A percentile compares a stretch with the other conserved stretches of the same genome.
Conservation (phyloP, 2,888 invertebrate species). For the Drosophila meridiana region DNA sequence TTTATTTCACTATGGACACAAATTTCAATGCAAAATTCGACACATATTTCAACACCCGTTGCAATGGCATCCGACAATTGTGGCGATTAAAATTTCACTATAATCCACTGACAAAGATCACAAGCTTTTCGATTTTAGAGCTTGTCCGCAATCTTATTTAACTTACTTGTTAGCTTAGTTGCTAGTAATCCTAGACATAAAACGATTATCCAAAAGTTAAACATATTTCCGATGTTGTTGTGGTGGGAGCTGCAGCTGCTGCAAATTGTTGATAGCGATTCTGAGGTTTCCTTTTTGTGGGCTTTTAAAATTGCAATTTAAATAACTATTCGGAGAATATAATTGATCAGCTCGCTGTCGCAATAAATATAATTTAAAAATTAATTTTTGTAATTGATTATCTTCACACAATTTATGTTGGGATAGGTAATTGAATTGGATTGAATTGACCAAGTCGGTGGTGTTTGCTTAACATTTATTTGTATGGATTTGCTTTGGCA, state of each 20-base stretch:
- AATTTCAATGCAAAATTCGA: background rate
- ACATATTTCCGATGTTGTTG: constrained; percentile 73
- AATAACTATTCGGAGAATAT: constrained; percentile 1
- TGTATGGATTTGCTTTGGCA: constrained; percentile 59
- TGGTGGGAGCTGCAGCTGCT: constrained; percentile 22
- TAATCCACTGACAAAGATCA: background rate
- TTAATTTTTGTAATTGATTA: constrained; percentile 57
- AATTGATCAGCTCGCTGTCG: background rate
- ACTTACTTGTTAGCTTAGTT: constrained; percentile 83
- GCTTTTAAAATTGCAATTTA: constrained; percentile 29
- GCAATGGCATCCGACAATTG: background rate
- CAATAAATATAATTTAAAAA: constrained; percentile 14
- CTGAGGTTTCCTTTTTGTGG: constrained; percentile 11
- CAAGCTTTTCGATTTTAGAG: background rate
- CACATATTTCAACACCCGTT: background rate
- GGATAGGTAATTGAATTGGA: constrained; percentile 21
- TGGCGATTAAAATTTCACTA: background rate
- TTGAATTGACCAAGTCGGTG: constrained; percentile 57
- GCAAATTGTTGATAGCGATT: constrained; percentile 22
- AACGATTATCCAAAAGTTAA: constrained; percentile 84
- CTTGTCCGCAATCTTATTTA: background rate
- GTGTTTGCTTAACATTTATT: constrained; percentile 44
- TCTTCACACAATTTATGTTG: constrained; percentile 63
- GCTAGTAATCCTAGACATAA: constrained; percentile 83
- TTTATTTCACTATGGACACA: background rate